Evolutionary conservation across 2,797 vertebrate species (phyloP), one percentile per base, ranked within the genome.

Genomic region (Argyrosomus regius): DNA sequence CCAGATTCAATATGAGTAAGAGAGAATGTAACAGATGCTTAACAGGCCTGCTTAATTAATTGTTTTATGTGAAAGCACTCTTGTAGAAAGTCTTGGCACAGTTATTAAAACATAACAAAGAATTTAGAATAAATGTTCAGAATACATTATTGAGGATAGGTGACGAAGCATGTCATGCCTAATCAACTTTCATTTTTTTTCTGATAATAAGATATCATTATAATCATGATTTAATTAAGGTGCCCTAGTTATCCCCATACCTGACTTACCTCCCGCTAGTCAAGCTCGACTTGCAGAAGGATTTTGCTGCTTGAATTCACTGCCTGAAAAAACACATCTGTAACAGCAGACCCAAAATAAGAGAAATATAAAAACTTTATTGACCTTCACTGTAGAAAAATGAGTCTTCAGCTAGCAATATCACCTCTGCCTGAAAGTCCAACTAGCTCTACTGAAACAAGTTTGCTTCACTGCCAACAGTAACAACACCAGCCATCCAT

Each of bases 341-440:
- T 11, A 10, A 49, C 9, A 56, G 24, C 39, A 17, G 24, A 39
- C 24, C 24, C 31, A 72, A 72, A 41, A 18, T 22, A 5, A 67
- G 14, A 41, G 22, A 12, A 41, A 67, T 28, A 12, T 22, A 43
- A 69, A 54, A 52, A 48, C 6, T 28, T 18, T 46, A 46, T 28
- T 70, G 39, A 63, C 35, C 56, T 50, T 69, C 63, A 58, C 31
- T 35, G 35, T 58, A 57, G 16, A 10, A 62, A 73, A 73, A 63
- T 9, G 22, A 63, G 12, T 18, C 53, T 26, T 46, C 31, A 46
- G 43, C 31, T 50, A 43, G 14, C 12, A 68, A 68, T 49, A 35
- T 74, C 22, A 14, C 20, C 17, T 49, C 49, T 43, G 17, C 31
- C 65, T 62, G 17, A 3, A 57, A 45, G 16, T 50, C 45, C 50